Evolutionary conservation across 2,888 invertebrate species (phyloP).

Genomic region (Plebejus argus): DNA sequence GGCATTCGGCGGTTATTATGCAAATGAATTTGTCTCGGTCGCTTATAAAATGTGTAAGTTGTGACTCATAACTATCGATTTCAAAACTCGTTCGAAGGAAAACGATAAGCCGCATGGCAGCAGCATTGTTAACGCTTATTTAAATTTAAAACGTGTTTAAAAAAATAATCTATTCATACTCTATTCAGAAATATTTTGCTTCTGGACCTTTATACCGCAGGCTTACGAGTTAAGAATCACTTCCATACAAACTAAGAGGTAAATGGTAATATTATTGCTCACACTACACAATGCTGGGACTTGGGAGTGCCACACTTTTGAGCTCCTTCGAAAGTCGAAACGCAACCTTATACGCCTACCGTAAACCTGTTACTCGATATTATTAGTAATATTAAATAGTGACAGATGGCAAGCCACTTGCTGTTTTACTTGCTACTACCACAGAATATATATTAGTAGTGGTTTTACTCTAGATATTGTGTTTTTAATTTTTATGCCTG

Average conservation of each 20-base stretch:
- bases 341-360: conserved; percentile 9
- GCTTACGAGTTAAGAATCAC: too few species aligned
- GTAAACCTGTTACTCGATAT: conserved; percentile 1
- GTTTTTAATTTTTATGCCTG: not conserved
- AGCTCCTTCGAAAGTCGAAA: not conserved
- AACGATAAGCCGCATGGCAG: conserved; percentile 11
- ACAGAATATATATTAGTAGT: too few species aligned
- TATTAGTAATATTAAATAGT: not conserved
- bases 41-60: conserved; percentile 11
- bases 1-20: conserved; percentile 17
- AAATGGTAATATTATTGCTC: too few species aligned
- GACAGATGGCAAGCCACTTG: not conserved
- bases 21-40: conserved; percentile 4
- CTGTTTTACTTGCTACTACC: not conserved
- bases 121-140: conserved; percentile 4
- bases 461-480: not conserved
- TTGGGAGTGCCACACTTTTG: conserved; percentile 1
- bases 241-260: too few species aligned
- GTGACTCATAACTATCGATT: conserved; percentile 21
- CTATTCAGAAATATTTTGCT: not conserved
- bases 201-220: too few species aligned
- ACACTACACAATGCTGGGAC: not conserved
- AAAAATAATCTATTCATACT: not conserved
- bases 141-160: conserved; percentile 5
- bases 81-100: conserved; percentile 9